Evolutionary conservation across 1,140 invertebrate species (phyloP).

Genomic region (Coelopa frigida): DNA sequence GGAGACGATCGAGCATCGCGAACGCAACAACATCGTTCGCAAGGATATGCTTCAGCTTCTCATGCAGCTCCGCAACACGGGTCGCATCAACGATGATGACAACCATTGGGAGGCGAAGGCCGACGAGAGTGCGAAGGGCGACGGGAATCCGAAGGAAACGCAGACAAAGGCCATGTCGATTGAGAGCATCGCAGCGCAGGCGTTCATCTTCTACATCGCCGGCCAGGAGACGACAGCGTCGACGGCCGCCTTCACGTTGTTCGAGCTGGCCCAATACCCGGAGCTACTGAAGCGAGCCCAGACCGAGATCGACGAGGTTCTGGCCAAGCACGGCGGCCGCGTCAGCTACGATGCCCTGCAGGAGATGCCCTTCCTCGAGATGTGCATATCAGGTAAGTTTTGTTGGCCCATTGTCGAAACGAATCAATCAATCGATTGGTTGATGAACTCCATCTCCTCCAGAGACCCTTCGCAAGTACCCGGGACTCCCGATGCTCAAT

Average conservation of each 20-base stretch:
- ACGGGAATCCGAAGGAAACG: neutral
- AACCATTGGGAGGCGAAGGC: slow-evolving; percentile 23
- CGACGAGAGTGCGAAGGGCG: slow-evolving; percentile 14
- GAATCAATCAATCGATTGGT: neutral
- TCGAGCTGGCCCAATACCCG: slow-evolving; percentile 53
- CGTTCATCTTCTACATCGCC: slow-evolving; percentile 58
- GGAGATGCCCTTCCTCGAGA: slow-evolving; percentile 53
- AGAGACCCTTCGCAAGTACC: slow-evolving; percentile 56
- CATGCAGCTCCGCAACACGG: slow-evolving; percentile 48
- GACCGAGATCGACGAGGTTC: slow-evolving; percentile 49
- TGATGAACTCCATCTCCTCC: slow-evolving; percentile 1
- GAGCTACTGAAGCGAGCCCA: slow-evolving; percentile 52
- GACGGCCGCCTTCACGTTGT: slow-evolving; percentile 52
- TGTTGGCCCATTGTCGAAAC: neutral
- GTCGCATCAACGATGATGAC: slow-evolving; percentile 35
- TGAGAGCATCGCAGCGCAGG: slow-evolving; percentile 51
- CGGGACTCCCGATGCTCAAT: slow-evolving; percentile 50
- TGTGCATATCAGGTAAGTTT: slow-evolving; percentile 37
- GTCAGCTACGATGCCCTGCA: slow-evolving; percentile 51
- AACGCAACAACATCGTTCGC: slow-evolving; percentile 46
- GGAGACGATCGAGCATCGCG: slow-evolving; percentile 49
- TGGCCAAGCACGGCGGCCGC: slow-evolving; percentile 43
- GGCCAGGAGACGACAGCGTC: slow-evolving; percentile 67
- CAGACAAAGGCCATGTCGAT: slow-evolving; percentile 35
- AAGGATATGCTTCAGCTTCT: slow-evolving; percentile 53